Base-by-base conservation (phyloP, 2,113 vertebrate genomes). In the Protobothrops mucrosquamatus region DNA sequence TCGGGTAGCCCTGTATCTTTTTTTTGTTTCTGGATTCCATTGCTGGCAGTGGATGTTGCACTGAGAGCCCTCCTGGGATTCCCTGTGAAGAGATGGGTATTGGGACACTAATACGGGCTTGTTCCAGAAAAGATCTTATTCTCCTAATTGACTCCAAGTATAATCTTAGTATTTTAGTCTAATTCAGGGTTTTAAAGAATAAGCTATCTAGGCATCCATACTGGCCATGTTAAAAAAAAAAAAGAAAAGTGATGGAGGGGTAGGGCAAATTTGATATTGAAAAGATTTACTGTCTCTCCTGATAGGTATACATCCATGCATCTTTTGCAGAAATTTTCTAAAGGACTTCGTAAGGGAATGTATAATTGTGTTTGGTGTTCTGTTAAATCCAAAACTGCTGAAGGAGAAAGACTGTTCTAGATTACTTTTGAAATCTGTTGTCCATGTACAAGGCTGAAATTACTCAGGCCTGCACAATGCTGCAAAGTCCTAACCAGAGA, bases 171-270 rank as follows among this genome's bases (percentile, higher is more conserved):
- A 85, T 94, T 61, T 89, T 89, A 92, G 90, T 93, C 46, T 54
- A 88, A 74, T 97, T 96, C 96, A 96, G 95, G 94, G 93, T 95
- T 96, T 94, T 93, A 92, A 88, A 4, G 92, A 95, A 97, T 89
- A 91, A 94, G 93, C 95, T 97, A 94, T 94, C 95, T 94, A 93
- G 94, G 94, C 56, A 6, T 95, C 91, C 94, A 11, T 93, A 54
- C 81, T 94, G 94, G 95, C 96, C 95, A 95, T 94, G 93, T 94
- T 2, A 64, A n/a, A 95, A 89, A 95, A 39, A 91, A 89, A 39
- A 91, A 89, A 88, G 26, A 39, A 39, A 39, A 39, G 34, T 81
- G 74, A 43, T 10, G 11, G 94, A 94, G 93, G 29, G 48, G 92
- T 93, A 87, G 89, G 92, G 94, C 34, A 26, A 95, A 95, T 92